Evolutionary conservation across 2,888 invertebrate species (phyloP), one percentile per base, ranked within the genome.

Genomic region (Drosophila phalerata): DNA sequence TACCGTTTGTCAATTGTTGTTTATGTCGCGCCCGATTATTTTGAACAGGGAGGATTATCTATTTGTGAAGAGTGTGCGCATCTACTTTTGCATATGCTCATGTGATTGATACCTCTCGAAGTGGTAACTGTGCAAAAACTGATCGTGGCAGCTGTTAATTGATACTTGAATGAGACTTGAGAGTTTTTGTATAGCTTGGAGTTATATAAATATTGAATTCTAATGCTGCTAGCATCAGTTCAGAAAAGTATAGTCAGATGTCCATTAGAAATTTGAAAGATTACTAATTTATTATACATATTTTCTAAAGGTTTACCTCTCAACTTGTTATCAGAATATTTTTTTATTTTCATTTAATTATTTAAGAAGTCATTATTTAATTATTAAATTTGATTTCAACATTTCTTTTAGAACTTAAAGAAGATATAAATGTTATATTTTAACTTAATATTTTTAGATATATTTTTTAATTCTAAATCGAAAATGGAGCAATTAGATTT

Each of bases 61-160:
- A 22, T 63, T 32, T 34, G 68, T 61, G 55, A 32, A 68, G 55
- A 51, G 52, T 52, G 52, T 62, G 57, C 28, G 42, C 66, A 45
- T 55, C 57, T 13, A 63, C 49, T 86, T 85, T 89, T 89, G 89
- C 89, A 85, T 85, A 87, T 85, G 84, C 70, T 69, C 83, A 56
- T 69, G 65, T 57, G 62, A 75, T 70, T 55, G 55, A 56, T 60
- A 48, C 52, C 34, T n/a, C 30, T 37, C 19, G 4, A 11, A 53
- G 15, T 47, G 11, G 4, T 19, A 2, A n/a, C 19, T 8, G 25
- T 15, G 56, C 55, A n/a, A 49, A 17, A 11, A 60, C 15, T 32
- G 15, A 10, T 22, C 9, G 17, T 22, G 28, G 55, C 84, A 77
- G 84, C 79, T 81, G 65, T 43, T 51, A 63, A 69, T 71, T 15